These are phyloP conservation scores for Oncorhynchus mykiss DNA, from an alignment of 2,113 vertebrate genomes.

Conservation along the genomic window DNA sequence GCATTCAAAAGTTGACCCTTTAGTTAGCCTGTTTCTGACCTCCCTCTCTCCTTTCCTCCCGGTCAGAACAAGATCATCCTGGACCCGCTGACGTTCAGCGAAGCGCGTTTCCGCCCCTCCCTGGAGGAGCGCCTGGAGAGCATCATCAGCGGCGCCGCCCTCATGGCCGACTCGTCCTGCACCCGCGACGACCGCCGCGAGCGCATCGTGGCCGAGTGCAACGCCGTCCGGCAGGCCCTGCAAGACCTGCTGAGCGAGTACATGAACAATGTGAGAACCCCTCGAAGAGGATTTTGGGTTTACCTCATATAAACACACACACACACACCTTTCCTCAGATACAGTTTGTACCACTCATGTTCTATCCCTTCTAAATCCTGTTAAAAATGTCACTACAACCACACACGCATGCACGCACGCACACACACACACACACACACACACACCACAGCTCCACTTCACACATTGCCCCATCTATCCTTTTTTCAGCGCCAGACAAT, in stretches of 20 bases:
- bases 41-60: conserved; percentile 18
- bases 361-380: no score
- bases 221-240: conserved; percentile 90
- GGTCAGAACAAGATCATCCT: conserved; percentile 96
- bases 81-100: conserved; percentile 95
- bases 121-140: conserved; percentile 94
- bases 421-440: no score
- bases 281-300: no score
- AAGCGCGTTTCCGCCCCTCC: conserved; percentile 91
- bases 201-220: conserved; percentile 93
- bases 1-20: no score
- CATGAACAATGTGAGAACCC: conserved; percentile 94
- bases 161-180: conserved; percentile 96
- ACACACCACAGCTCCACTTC: no score
- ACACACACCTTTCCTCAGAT: background rate
- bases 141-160: conserved; percentile 92
- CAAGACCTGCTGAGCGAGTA: conserved; percentile 97
- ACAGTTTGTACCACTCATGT: background rate
- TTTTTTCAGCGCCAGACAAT: no score
- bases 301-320: background rate
- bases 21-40: conserved; percentile 4
- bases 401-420: background rate
- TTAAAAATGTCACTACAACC: background rate
- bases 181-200: conserved; percentile 91
- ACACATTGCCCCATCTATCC: no score